A percentile compares a stretch with the other conserved stretches of the same genome.
Evolutionary conservation across 2,888 invertebrate genomes (phyloP).

Genomic region (Folsomia manolachei): DNA sequence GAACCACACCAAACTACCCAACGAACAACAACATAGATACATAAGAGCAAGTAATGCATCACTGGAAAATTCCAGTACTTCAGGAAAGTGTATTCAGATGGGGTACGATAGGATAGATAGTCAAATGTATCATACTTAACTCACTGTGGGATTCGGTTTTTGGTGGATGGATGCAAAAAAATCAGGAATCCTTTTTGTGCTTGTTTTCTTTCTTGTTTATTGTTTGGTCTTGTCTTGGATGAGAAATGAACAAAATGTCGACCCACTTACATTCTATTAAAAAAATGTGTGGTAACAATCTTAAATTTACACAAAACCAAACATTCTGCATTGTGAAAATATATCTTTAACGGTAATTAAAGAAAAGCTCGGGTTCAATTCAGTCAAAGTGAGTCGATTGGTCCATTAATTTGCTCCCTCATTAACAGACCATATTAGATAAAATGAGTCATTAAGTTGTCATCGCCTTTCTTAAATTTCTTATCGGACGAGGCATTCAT

Average conservation of each 20-base stretch:
- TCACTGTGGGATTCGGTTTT: neutral
- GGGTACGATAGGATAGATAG: neutral
- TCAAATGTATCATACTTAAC: neutral
- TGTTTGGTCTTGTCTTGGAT: neutral
- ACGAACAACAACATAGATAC: neutral
- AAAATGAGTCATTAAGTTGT: constrained; percentile 9
- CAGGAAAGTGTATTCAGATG: neutral
- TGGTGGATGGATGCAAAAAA: neutral
- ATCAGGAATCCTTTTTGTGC: neutral
- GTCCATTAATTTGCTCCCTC: neutral
- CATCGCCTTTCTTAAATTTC: constrained; percentile 10
- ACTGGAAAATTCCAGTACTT: constrained; percentile 5
- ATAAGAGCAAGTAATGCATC: no score
- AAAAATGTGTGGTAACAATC: neutral
- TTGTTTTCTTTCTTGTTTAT: neutral
- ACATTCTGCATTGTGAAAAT: no score
- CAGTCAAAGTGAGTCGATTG: neutral
- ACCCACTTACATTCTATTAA: neutral
- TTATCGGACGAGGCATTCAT: constrained; percentile 10
- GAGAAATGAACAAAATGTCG: neutral
- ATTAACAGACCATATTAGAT: neutral
- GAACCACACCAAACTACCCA: no score
- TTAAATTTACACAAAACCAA: no score
- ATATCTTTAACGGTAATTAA: neutral
- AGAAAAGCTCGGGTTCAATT: neutral